phyloP scores from a whole-genome alignment of 2,888 invertebrate species.

The Gandaritis pyraliata region DNA sequence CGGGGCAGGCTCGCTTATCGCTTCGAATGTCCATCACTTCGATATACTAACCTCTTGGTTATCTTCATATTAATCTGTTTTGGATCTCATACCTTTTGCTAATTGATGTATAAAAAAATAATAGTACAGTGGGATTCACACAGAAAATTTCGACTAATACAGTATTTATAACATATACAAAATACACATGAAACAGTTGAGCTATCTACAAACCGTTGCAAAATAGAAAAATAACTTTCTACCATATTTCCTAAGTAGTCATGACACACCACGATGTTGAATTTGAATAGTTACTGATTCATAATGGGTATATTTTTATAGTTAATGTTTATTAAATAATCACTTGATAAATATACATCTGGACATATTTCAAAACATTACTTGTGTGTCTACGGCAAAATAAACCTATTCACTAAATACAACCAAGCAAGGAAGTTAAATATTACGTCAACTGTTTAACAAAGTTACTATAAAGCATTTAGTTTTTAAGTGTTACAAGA shows the following conservation, averaged over 20 bases:
- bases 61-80: conserved; percentile 32
- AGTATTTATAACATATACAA: no score
- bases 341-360: no score
- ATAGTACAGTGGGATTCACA: no score
- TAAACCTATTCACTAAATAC: conserved; percentile 37
- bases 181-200: no score
- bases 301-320: no score
- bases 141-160: no score
- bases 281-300: neutral
- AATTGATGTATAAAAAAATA: neutral
- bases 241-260: neutral
- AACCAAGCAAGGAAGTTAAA: conserved; percentile 61
- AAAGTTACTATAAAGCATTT: conserved; percentile 56
- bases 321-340: no score
- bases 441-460: conserved; percentile 63
- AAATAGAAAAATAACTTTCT: neutral
- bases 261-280: neutral
- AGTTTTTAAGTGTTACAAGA: conserved; percentile 63
- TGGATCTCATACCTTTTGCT: conserved; percentile 19
- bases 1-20: conserved; percentile 44
- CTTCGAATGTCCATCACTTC: conserved; percentile 46
- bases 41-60: conserved; percentile 48
- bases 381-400: conserved; percentile 7
- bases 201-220: no score
- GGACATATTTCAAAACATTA: conserved; percentile 9